Base-by-base conservation (phyloP, 2,888 invertebrate species). In the Bimastos eiseni region DNA sequence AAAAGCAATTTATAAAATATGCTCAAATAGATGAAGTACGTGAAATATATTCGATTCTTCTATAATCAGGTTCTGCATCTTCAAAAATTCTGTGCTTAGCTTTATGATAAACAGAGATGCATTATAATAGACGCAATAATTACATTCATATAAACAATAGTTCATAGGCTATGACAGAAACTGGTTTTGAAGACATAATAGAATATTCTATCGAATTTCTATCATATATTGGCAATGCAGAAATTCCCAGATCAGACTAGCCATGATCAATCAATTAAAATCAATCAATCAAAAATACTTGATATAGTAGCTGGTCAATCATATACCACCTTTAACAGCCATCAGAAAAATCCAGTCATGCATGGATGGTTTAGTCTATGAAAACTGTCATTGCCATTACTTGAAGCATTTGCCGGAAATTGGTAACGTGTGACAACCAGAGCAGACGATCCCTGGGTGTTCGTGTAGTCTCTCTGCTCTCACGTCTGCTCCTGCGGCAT, bases 371-470 rank as follows among this genome's bases (percentile, higher is more conserved):
- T 2, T 70, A 70, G 6, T n/a, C 0, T 13, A 70, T n/a, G 8
- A 70, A 70, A 70, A 70, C 30, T n/a, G 30, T 49, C 49, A n/a
- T n/a, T n/a, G 8, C 70, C 70, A 70, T 90, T 83, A 95, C 95
- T 94, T 94, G 93, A 95, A 95, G 91, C 94, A 94, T 93, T 95
- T 95, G 15, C 95, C 95, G 88, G 93, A 93, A 37, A 95, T 94
- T 1, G 95, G 95, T 11, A 92, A 92, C 19, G 92, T 89, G 44
- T 93, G 93, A 90, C 95, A 95, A 38, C 93, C 93, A 91, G 93
- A 92, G 92, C 95, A 95, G 13, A 92, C 92, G 0, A 93, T 92
- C 2, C 94, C 94, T 37, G 94, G 91, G 89, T 93, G 95, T 91
- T 91, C 89, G 44, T 91, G 89, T 37, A 83, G 36, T 33, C 93